Percentiles rank a stretch among this genome's conserved stretches.
Evolutionary conservation across 2,888 invertebrate species (phyloP).

Genomic region (Polyommatus icarus): DNA sequence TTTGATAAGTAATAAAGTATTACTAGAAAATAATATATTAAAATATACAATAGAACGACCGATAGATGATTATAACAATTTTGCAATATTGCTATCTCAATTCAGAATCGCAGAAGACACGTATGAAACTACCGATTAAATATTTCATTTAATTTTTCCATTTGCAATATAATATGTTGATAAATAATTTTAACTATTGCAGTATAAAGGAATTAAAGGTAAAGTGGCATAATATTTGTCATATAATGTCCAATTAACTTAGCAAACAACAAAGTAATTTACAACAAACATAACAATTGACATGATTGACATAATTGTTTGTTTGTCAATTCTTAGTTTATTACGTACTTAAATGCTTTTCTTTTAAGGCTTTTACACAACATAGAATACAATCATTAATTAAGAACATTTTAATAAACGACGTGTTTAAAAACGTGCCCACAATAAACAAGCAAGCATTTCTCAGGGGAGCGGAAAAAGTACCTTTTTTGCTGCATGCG

Average conservation of each 20-base stretch:
- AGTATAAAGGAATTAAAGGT: neutral
- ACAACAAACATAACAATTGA: neutral
- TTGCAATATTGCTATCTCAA: constrained; percentile 1
- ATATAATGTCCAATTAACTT: neutral
- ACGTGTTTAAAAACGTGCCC: no score
- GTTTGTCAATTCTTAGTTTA: constrained; percentile 11
- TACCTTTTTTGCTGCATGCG: no score
- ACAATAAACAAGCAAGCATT: no score
- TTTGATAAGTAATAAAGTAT: no score
- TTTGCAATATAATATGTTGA: constrained; percentile 24
- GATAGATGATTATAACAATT: neutral
- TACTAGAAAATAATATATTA: neutral
- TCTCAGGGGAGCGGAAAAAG: no score
- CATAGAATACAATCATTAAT: neutral
- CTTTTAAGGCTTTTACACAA: constrained; percentile 3
- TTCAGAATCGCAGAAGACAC: constrained; percentile 39
- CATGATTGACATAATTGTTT: constrained; percentile 15
- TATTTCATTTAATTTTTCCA: constrained; percentile 45
- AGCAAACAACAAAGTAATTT: constrained; percentile 21
- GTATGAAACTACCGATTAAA: constrained; percentile 41
- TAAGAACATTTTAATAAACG: no score
- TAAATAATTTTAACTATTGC: neutral
- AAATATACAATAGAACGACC: neutral
- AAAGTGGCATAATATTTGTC: neutral
- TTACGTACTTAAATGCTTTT: constrained; percentile 3